These are phyloP conservation scores for Cetonia aurata DNA, from an alignment of 2,888 invertebrate genomes.

Conservation along the genomic window DNA sequence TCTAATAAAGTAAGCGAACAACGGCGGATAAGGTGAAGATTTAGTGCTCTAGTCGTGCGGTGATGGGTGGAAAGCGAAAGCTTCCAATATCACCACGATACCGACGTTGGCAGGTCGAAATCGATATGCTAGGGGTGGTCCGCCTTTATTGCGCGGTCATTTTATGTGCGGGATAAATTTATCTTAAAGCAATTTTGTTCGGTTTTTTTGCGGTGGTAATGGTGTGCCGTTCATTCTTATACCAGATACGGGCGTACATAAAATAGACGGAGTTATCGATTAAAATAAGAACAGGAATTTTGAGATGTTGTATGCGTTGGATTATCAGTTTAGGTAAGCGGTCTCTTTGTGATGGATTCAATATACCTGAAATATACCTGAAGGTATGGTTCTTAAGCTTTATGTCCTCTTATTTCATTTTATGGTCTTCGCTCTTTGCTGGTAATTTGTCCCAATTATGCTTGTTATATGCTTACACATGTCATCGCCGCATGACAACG, in stretches of 20 bases:
- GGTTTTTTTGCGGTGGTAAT: slow-evolving; percentile 11
- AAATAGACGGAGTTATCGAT: slow-evolving; percentile 33
- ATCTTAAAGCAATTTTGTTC: slow-evolving; percentile 39
- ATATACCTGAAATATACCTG: too few relatives aligned
- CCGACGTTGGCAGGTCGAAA: slow-evolving; percentile 20
- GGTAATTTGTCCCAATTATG: too few relatives aligned
- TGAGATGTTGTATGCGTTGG: too few relatives aligned
- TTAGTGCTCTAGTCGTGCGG: slow-evolving; percentile 23
- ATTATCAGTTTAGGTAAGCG: too few relatives aligned
- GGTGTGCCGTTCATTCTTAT: slow-evolving; percentile 23
- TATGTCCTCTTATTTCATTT: too few relatives aligned
- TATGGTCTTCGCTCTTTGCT: too few relatives aligned
- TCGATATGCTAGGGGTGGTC: slow-evolving; percentile 33
- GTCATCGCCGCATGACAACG: too few relatives aligned
- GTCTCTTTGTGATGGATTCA: too few relatives aligned
- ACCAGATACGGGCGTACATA: slow-evolving; percentile 19
- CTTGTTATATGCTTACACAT: too few relatives aligned
- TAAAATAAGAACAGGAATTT: slow-evolving; percentile 21
- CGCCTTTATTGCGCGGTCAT: slow-evolving; percentile 39
- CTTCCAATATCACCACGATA: slow-evolving; percentile 32
- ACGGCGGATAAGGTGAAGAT: slow-evolving; percentile 38
- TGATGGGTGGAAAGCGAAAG: slow-evolving; percentile 26
- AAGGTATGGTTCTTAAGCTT: too few relatives aligned
- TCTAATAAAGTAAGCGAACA: slow-evolving; percentile 40
- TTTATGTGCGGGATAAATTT: slow-evolving; percentile 40